Base-by-base conservation (phyloP, 2,888 invertebrate species). In the Exephanes ischioxanthus region DNA sequence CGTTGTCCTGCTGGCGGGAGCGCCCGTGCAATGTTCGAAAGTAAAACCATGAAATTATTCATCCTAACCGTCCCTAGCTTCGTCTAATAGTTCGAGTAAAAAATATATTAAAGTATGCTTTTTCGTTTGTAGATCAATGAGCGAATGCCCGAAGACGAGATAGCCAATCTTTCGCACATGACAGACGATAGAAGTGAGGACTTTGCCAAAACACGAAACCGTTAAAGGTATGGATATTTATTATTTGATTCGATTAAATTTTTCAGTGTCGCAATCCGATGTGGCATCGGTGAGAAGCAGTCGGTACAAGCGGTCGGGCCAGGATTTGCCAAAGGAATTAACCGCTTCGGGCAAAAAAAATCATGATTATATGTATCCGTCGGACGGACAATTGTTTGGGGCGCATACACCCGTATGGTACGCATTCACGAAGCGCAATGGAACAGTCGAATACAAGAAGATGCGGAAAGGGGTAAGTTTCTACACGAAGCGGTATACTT, bases 201-300 rank as follows among this genome's bases (percentile, higher is more conserved):
- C 6, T 30, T 30, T 2, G 16, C 14, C 26, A n/a, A 41, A 11
- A 41, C 41, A 2, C 3, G 7, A 3, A 9, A 41, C 11, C 11
- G 41, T 41, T 41, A 0, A 2, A 11, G 0, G 41, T 41, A 9
- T 41, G 9, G 41, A 41, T 41, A 9, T 41, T 41, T 11, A 11
- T 9, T 11, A 11, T 41, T 41, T 9, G 11, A 41, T 11, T 41
- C 41, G 41, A 41, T 41, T 2, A 41, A 6, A 33, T 70, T 30
- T 48, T 70, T 51, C 19, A 70, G 70, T 33, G 30, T 33, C 70
- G 70, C 30, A 2, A 30, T 51, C 30, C 51, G 70, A 48, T 16
- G n/a, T 33, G 16, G 33, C 51, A n/a, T 9, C 70, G 16, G 16
- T 51, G 45, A 26, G 2, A 22, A n/a, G 22, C 19, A 37, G 3